Evolutionary conservation across 2,888 invertebrate species (phyloP).

Genomic region (Rutpela maculata): DNA sequence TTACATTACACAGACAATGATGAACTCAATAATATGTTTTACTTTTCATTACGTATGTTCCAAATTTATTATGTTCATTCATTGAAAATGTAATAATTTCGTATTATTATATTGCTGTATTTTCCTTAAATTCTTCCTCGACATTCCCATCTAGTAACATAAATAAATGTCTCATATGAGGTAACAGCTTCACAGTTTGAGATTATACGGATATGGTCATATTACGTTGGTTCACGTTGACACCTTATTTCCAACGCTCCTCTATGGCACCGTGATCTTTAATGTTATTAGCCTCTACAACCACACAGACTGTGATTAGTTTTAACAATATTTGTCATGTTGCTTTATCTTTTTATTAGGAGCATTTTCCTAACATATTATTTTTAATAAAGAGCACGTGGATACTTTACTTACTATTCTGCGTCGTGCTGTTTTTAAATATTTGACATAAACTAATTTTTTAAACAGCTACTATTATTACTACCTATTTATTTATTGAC

Average conservation of each 20-base stretch:
- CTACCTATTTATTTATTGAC: no score
- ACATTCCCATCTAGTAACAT: conserved; percentile 1
- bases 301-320: conserved; percentile 28
- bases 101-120: neutral
- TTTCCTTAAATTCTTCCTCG: neutral
- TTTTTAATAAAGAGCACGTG: neutral
- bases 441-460: no score
- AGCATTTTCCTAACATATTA: neutral
- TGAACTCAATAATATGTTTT: no score
- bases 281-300: conserved; percentile 19
- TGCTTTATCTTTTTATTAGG: neutral
- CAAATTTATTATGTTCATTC: neutral
- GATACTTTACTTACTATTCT: no score
- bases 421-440: no score
- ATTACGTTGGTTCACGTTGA: conserved; percentile 19
- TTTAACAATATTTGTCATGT: conserved; percentile 15
- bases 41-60: no score
- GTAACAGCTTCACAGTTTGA: conserved; percentile 27
- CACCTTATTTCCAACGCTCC: conserved; percentile 30
- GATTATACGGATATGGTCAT: conserved; percentile 16
- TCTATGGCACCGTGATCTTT: conserved; percentile 26
- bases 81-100: neutral
- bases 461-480: no score
- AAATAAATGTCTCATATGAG: conserved; percentile 25
- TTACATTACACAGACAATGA: no score